Percentiles rank a stretch among this genome's conserved stretches.
Evolutionary conservation across 2,888 invertebrate species (phyloP).

Genomic region (Oscheius onirici): DNA sequence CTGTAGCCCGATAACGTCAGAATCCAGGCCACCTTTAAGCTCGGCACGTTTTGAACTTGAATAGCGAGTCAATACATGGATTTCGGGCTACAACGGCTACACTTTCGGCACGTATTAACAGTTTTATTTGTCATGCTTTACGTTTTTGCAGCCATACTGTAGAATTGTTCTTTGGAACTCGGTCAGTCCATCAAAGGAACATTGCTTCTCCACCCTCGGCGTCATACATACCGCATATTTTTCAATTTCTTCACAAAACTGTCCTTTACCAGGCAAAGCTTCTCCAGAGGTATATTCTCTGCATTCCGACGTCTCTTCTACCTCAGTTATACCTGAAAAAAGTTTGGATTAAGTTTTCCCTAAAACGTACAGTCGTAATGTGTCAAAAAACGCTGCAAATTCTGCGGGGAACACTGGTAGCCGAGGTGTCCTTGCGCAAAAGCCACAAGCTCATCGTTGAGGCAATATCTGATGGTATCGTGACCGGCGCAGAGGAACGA

Average conservation of each 20-base stretch:
- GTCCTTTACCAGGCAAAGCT: not conserved
- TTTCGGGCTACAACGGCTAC: slow-evolving; percentile 1
- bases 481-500: slow-evolving; percentile 27
- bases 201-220: slow-evolving; percentile 1
- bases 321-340: slow-evolving; percentile 12
- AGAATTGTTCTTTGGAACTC: slow-evolving; percentile 17
- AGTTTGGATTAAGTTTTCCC: not conserved
- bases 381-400: slow-evolving; percentile 15
- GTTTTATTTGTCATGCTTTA: not conserved
- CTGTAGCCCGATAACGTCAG: slow-evolving; percentile 20
- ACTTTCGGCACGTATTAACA: not conserved
- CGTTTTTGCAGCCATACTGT: slow-evolving; percentile 26
- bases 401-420: slow-evolving; percentile 32
- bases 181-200: not conserved
- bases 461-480: slow-evolving; percentile 15
- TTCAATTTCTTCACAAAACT: not conserved
- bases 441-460: slow-evolving; percentile 27
- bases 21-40: slow-evolving; percentile 28
- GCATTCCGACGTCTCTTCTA: slow-evolving; percentile 8
- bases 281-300: not conserved
- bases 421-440: slow-evolving; percentile 30
- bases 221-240: slow-evolving; percentile 21
- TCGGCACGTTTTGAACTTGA: slow-evolving; percentile 27
- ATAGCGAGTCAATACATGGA: not conserved
- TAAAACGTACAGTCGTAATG: slow-evolving; percentile 28